A percentile compares a stretch with the other conserved stretches of the same genome.
These are phyloP conservation scores for Ophiothrix spiculata DNA, from an alignment of 35 echinoderm and acorn worm genomes.

Conservation along the genomic window DNA sequence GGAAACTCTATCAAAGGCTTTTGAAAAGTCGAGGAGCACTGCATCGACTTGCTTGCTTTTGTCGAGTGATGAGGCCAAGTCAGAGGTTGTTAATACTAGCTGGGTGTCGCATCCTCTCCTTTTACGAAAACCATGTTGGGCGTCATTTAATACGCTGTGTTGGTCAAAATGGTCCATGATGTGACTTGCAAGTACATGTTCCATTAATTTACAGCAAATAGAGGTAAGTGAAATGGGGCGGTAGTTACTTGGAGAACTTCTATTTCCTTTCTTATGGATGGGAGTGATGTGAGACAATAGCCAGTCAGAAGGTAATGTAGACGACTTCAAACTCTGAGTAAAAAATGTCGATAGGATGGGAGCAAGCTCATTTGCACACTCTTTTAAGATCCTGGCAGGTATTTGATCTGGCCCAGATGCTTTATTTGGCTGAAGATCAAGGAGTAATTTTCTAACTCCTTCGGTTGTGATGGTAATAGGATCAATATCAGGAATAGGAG, in stretches of 20 bases:
- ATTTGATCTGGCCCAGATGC: slow-evolving; percentile 1
- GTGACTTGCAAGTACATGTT: not conserved
- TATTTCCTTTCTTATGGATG: not conserved
- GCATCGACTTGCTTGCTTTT: not conserved
- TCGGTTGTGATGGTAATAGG: not conserved
- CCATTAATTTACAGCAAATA: slow-evolving; percentile 24
- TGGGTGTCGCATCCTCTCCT: slow-evolving; percentile 1
- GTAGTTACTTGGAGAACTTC: not conserved
- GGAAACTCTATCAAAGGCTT: slow-evolving; percentile 5
- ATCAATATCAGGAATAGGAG: not conserved
- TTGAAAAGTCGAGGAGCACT: not conserved
- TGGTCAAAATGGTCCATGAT: slow-evolving; percentile 12
- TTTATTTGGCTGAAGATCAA: not conserved
- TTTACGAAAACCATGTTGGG: slow-evolving; percentile 3
- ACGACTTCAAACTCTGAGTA: not conserved
- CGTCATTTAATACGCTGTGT: not conserved
- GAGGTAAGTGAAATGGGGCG: slow-evolving; percentile 8
- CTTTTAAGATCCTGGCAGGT: not conserved
- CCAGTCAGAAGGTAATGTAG: not conserved
- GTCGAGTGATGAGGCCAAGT: not conserved
- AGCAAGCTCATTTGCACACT: not conserved
- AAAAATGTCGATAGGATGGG: not conserved
- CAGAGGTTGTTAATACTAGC: not conserved
- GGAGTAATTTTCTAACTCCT: not conserved
- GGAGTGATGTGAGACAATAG: not conserved